phyloP scores from a whole-genome alignment of 2,113 vertebrate species.

The Bubo scandiacus region DNA sequence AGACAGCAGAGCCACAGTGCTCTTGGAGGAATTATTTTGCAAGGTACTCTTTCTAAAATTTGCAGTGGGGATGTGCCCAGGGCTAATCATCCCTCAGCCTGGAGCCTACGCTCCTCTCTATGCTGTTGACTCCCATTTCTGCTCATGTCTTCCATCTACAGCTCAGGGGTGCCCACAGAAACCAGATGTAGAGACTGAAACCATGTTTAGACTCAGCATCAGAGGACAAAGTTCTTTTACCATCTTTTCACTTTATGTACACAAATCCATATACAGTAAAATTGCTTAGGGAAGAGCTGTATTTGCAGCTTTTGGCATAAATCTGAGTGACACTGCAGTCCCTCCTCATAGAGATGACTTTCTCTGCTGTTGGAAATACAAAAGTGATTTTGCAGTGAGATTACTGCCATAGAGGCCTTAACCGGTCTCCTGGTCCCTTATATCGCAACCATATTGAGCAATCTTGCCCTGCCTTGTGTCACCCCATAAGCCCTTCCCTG shows the following conservation, averaged over 20 bases:
- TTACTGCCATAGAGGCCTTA: background rate
- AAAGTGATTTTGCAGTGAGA: background rate
- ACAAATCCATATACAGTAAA: background rate
- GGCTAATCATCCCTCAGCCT: background rate
- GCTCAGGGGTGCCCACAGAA: background rate
- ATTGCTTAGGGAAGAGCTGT: background rate
- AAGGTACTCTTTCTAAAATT: background rate
- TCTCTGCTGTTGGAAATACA: background rate
- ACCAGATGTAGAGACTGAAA: background rate
- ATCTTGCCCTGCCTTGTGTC: background rate
- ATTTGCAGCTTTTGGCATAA: background rate
- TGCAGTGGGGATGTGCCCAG: background rate
- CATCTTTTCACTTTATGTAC: background rate
- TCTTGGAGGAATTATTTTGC: background rate
- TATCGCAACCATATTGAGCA: background rate
- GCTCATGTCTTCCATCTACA: background rate
- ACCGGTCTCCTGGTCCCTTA: background rate
- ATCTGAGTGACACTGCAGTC: background rate
- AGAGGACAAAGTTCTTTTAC: background rate
- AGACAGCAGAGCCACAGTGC: background rate
- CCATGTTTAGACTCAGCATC: background rate
- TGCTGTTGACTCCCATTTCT: background rate
- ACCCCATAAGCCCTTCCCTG: background rate
- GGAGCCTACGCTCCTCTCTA: background rate
- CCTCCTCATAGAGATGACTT: background rate